phyloP scores from a whole-genome alignment of 2,797 vertebrate species.

The Agapornis canus region DNA sequence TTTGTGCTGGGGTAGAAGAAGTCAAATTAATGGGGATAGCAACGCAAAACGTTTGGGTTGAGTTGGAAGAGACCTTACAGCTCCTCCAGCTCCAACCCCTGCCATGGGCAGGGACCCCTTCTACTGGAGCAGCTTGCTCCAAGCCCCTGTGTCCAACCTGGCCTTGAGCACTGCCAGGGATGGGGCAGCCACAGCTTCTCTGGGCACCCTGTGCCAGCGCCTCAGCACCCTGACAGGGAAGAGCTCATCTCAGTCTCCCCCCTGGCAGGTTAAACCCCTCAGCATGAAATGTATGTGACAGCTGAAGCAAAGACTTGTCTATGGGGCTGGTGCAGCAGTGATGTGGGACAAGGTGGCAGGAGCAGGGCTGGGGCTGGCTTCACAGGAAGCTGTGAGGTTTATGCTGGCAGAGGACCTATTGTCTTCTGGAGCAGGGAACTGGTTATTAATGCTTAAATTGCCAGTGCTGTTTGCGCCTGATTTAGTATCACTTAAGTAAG shows the following conservation, averaged over 20 bases:
- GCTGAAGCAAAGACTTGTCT: not conserved
- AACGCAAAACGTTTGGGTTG: not conserved
- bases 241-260: not conserved
- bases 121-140: not conserved
- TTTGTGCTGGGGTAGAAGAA: not conserved
- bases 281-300: not conserved
- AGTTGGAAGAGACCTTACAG: not conserved
- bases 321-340: not conserved
- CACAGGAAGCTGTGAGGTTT: accelerated
- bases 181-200: not conserved
- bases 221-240: no score
- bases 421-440: not conserved
- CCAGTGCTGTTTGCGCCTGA: not conserved
- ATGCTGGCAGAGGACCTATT: not conserved
- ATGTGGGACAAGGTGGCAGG: not conserved
- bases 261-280: not conserved
- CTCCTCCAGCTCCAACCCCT: not conserved
- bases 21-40: not conserved
- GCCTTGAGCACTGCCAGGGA: not conserved
- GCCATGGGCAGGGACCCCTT: not conserved
- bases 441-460: slow-evolving; percentile 43
- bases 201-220: no score
- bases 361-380: not conserved
- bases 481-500: slow-evolving; percentile 67
- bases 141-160: not conserved